Evolutionary conservation across 2,888 invertebrate genomes (phyloP).

Genomic region (Drosophila maculinotata): DNA sequence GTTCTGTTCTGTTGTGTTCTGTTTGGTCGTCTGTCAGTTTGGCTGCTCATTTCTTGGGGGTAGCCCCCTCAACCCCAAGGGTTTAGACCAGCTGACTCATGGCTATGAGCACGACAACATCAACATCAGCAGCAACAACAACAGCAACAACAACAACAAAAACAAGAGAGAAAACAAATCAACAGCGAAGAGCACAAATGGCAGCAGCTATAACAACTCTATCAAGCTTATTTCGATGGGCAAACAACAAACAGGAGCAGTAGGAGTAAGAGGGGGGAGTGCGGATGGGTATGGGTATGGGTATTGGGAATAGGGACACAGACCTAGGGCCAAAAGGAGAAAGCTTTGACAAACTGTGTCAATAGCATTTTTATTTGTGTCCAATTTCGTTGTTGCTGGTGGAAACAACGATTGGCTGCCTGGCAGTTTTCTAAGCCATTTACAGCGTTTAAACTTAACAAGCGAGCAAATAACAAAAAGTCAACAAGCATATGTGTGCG

Average conservation of each 20-base stretch:
- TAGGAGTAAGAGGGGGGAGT: neutral
- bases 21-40: conserved; percentile 20
- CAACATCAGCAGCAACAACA: conserved; percentile 20
- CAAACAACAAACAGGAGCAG: conserved; percentile 46
- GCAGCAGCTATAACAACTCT: conserved; percentile 72
- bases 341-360: conserved; percentile 81
- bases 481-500: conserved; percentile 43
- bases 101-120: conserved; percentile 34
- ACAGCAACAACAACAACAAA: conserved; percentile 17
- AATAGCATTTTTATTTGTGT: conserved; percentile 82
- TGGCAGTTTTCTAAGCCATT: conserved; percentile 82
- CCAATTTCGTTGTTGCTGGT: conserved; percentile 73
- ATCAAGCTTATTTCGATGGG: conserved; percentile 78
- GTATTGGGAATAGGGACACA: conserved; percentile 4
- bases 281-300: no score
- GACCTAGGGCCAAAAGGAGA: conserved; percentile 16
- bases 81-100: conserved; percentile 41
- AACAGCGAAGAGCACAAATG: conserved; percentile 74
- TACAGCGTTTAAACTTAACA: conserved; percentile 82
- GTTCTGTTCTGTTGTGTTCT: conserved; percentile 9
- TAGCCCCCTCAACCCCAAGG: conserved; percentile 19
- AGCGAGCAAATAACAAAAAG: conserved; percentile 75
- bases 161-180: conserved; percentile 64
- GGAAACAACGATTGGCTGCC: conserved; percentile 33
- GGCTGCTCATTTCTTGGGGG: conserved; percentile 35